Base-by-base conservation (phyloP, 2,888 invertebrate species). In the Hedya salicella region DNA sequence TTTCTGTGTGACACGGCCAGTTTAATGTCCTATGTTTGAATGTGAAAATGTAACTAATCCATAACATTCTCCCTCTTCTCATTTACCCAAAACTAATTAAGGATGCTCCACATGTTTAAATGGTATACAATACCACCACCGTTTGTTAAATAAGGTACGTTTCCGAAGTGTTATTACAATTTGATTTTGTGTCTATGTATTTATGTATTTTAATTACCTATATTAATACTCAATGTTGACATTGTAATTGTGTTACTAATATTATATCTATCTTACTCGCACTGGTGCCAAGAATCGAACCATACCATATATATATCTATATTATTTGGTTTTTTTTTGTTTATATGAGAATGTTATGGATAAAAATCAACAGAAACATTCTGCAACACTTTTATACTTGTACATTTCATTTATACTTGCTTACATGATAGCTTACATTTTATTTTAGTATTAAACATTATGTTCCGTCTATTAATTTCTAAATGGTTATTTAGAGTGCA, bases 51-150 rank as follows among this genome's bases (percentile, higher is more conserved):
- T 88, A 86, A 92, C 92, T 92, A 92, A 92, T 92, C 90, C 92
- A 92, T 92, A 91, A 92, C 91, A 91, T 92, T 92, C 91, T 92
- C 92, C 91, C 88, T 88, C 88, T 89, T 89, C 87, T 86, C 87
- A 86, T 89, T 88, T 87, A 89, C 85, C 89, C 91, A 89, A 91
- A 91, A 91, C 90, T 90, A 85, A 87, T 89, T 91, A 91, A 91
- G 92, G 92, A 91, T 89, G 90, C 86, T 85, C 90, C 84, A 89
- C 88, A 88, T 88, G 87, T 89, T 89, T 89, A 88, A 87, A 89
- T 86, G 91, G 91, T 91, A 86, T 80, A 81, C 85, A 84, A 82
- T 88, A 86, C 91, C 88, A 87, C 87, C 90, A 88, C 88, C 91
- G 90, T 91, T 88, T 87, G 88, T 89, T 87, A 76, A 77, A 81